Conservation (phyloP, 2,113 vertebrate genomes). For the Poecilia latipinna region DNA sequence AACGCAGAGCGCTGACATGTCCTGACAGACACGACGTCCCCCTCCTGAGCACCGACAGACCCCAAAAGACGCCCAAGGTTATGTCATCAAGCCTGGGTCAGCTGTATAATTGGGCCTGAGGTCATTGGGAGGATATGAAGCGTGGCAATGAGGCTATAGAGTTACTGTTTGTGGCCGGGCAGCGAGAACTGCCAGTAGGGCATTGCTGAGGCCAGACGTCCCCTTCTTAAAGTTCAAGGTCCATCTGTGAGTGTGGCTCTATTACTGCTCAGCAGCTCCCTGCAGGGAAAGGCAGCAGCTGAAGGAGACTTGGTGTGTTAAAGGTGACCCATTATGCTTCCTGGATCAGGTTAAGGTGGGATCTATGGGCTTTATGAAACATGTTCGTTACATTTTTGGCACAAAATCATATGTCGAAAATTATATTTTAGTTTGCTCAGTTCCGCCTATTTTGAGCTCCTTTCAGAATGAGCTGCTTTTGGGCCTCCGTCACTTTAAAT, state of each 20-base stretch:
- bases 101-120: constrained; percentile 80
- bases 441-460: too few species aligned
- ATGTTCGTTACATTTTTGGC: too few species aligned
- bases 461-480: too few species aligned
- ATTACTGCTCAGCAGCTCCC: constrained; percentile 49
- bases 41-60: constrained; percentile 65
- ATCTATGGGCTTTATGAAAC: too few species aligned
- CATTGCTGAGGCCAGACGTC: constrained; percentile 62
- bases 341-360: too few species aligned
- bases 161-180: constrained; percentile 74
- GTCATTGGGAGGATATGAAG: constrained; percentile 77
- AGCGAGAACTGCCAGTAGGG: constrained; percentile 35
- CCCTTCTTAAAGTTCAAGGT: constrained; percentile 70
- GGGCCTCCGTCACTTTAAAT: too few species aligned
- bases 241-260: constrained; percentile 55
- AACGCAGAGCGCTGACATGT: constrained; percentile 73
- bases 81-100: constrained; percentile 82
- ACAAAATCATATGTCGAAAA: too few species aligned
- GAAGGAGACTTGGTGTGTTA: constrained; percentile 30
- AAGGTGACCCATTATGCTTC: too few species aligned
- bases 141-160: constrained; percentile 79
- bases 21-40: constrained; percentile 75
- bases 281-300: constrained; percentile 14
- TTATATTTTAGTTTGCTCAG: too few species aligned
- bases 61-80: constrained; percentile 77